Base-by-base conservation (phyloP, 2,888 invertebrate genomes). In the Thera britannica region DNA sequence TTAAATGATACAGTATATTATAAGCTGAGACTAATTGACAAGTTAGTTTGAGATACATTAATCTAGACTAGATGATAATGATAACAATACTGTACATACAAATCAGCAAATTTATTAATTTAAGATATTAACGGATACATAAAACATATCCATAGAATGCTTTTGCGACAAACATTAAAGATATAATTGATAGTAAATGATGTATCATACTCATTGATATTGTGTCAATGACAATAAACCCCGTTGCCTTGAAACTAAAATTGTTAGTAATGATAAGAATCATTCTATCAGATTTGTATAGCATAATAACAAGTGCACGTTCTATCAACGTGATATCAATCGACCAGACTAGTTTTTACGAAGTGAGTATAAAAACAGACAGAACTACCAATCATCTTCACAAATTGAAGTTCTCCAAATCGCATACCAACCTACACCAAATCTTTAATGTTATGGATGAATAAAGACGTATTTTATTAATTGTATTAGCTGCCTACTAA, bases 231-330 rank as follows among this genome's bases (percentile, higher is more conserved):
- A 56, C n/a, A 4, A 55, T 57, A 62, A 58, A 34, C 48, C 54
- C 36, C 38, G 35, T 44, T 60, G 49, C 68, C 57, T 65, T 71
- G 62, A 57, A 60, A 63, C 58, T 3, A 56, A 44, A 12, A 61
- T 57, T 60, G 44, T 56, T 61, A 57, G 36, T 46, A 41, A 58
- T 56, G 64, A 69, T 68, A 54, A 56, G 51, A 57, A 38, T 35
- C 49, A 38, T 62, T 65, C 56, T 58, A 58, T 62, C 38, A 52
- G 59, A 67, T 73, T 58, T 66, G 58, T 65, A 63, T 68, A 59
- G 56, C 59, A 57, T 62, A 23, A 70, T 60, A 67, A 62, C 58
- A 63, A 72, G 63, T 66, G 57, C 65, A 72, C 46, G 58, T 56
- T 61, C 56, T 57, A 62, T n/a, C 48, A 44, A 58, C 54, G 52